These are phyloP conservation scores for Dromococcyx pavoninus DNA, from an alignment of 2,797 vertebrate species.

Conservation along the genomic window DNA sequence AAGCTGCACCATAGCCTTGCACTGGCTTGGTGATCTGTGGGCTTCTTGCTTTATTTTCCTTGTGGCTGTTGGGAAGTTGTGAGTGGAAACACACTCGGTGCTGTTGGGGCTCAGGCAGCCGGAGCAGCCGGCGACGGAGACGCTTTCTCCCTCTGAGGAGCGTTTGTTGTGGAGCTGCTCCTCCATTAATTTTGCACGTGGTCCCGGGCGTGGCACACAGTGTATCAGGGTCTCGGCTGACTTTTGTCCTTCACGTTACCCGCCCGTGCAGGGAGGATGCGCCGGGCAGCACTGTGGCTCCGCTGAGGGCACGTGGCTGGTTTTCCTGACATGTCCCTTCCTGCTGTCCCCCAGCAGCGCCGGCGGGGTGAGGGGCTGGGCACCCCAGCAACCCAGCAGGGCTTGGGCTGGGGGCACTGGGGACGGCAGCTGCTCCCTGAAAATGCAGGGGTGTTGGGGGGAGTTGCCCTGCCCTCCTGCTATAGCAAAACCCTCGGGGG, in stretches of 20 bases:
- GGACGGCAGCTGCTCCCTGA: not conserved
- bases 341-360: accelerated
- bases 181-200: not conserved
- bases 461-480: too few species aligned
- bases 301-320: not conserved
- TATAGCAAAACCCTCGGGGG: not conserved
- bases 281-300: too few species aligned
- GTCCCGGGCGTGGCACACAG: not conserved
- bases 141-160: accelerated
- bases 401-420: not conserved
- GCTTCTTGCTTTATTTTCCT: not conserved
- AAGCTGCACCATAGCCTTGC: not conserved
- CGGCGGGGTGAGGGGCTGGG: accelerated
- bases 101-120: not conserved
- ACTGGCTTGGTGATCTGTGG: not conserved
- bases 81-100: accelerated
- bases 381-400: not conserved
- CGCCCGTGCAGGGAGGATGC: not conserved
- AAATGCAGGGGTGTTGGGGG: not conserved
- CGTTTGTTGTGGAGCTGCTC: accelerated
- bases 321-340: accelerated
- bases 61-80: not conserved
- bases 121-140: not conserved
- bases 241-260: not conserved
- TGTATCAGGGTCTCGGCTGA: conserved; percentile 10